Conservation (phyloP, 2,113 vertebrate genomes). For the Cyphomyrus discorhynchus region DNA sequence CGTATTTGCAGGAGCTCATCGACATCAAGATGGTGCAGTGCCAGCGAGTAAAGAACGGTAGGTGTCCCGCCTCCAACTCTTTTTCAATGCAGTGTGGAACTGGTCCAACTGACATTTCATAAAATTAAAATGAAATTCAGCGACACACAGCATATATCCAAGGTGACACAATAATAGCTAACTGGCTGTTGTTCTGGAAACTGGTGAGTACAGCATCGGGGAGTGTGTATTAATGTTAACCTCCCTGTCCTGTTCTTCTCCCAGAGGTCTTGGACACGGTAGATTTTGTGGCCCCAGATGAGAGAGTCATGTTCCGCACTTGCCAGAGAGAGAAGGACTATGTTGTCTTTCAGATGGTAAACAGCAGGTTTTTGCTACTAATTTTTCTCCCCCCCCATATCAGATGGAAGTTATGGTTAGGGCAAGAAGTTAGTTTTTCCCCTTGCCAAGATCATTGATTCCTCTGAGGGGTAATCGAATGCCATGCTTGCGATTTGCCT, state of each 20-base stretch:
- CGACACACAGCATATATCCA: background rate
- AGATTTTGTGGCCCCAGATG: slow-evolving; percentile 88
- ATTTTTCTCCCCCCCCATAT: background rate
- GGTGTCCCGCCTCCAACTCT: slow-evolving; percentile 34
- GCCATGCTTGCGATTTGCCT: background rate
- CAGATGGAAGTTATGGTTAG: background rate
- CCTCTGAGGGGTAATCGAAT: background rate
- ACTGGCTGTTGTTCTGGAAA: background rate
- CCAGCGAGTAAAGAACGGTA: slow-evolving; percentile 79
- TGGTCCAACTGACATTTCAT: background rate
- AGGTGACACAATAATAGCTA: background rate
- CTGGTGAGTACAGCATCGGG: background rate
- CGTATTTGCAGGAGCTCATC: slow-evolving; percentile 77
- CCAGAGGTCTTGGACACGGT: slow-evolving; percentile 81
- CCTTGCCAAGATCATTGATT: background rate
- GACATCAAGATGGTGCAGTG: slow-evolving; percentile 94
- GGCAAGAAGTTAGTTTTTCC: background rate
- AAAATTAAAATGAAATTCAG: background rate
- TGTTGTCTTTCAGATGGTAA: slow-evolving; percentile 94
- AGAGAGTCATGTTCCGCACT: slow-evolving; percentile 87
- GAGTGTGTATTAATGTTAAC: background rate
- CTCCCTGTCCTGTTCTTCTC: slow-evolving; percentile 29
- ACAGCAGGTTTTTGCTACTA: slow-evolving; percentile 9
- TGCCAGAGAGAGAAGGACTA: slow-evolving; percentile 71
- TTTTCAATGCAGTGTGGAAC: background rate